These are phyloP conservation scores for Drosophila mauritiana DNA, from an alignment of 1,140 invertebrate species.

Conservation along the genomic window DNA sequence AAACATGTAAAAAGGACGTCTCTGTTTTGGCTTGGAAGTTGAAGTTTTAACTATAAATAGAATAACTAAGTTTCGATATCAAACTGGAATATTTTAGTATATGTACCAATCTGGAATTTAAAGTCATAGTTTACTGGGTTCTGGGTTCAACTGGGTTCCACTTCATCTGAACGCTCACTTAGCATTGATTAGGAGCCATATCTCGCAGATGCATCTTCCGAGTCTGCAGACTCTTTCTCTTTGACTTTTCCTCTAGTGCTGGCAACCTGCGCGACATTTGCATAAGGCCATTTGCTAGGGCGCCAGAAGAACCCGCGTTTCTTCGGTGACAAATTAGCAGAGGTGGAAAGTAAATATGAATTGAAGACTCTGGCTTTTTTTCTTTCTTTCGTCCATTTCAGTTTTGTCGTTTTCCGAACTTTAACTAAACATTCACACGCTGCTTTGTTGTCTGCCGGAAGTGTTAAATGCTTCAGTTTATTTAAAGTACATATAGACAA, in stretches of 20 bases:
- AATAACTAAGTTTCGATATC: too few relatives aligned
- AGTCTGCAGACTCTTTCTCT: constrained; percentile 29
- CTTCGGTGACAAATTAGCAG: constrained; percentile 35
- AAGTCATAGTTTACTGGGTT: too few relatives aligned
- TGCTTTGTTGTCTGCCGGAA: constrained; percentile 73
- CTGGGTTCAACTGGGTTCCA: neutral
- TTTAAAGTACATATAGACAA: constrained; percentile 73
- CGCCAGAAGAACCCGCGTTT: constrained; percentile 3
- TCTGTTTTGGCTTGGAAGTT: neutral
- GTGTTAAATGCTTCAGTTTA: constrained; percentile 82
- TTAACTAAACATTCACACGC: constrained; percentile 77
- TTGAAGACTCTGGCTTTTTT: constrained; percentile 11
- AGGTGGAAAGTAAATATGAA: constrained; percentile 32
- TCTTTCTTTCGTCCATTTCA: neutral
- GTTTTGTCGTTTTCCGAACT: constrained; percentile 22
- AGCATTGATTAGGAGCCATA: constrained; percentile 29
- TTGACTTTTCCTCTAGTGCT: constrained; percentile 22
- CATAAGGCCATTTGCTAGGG: constrained; percentile 9
- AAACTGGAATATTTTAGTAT: neutral
- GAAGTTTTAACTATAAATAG: too few relatives aligned
- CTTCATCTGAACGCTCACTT: constrained; percentile 25
- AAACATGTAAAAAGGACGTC: neutral
- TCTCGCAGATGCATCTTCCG: constrained; percentile 5
- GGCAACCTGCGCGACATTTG: constrained; percentile 3
- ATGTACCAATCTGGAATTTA: neutral